phyloP scores from a whole-genome alignment of 2,888 invertebrate genomes.

The Operophtera brumata region DNA sequence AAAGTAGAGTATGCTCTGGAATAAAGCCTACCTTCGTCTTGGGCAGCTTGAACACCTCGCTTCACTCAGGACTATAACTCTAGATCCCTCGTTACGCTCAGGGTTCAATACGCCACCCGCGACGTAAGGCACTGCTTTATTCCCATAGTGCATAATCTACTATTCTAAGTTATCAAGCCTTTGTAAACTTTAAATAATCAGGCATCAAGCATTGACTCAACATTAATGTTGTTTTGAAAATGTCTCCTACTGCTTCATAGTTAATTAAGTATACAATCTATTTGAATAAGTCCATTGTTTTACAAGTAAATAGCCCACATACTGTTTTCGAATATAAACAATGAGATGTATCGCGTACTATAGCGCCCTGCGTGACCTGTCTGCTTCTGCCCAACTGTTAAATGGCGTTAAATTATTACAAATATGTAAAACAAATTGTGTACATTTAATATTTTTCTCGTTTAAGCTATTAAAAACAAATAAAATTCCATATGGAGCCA shows the following conservation, averaged over 20 bases:
- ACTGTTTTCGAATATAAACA: conserved; percentile 46
- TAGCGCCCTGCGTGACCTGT: conserved; percentile 50
- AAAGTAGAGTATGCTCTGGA: too few species aligned
- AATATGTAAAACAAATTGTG: conserved; percentile 53
- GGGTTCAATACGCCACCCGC: too few species aligned
- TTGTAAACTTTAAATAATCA: neutral
- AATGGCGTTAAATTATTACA: conserved; percentile 48
- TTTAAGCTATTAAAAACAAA: conserved; percentile 50
- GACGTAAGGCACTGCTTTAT: too few species aligned
- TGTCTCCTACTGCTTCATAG: conserved; percentile 15
- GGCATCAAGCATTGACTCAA: neutral
- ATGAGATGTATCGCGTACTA: conserved; percentile 40
- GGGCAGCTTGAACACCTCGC: too few species aligned
- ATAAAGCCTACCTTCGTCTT: too few species aligned
- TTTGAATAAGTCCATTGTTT: conserved; percentile 41
- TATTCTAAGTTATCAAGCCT: neutral
- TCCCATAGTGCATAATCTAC: too few species aligned
- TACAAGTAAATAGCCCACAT: conserved; percentile 46
- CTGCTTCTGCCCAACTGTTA: conserved; percentile 41
- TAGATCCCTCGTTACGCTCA: too few species aligned
- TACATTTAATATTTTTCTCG: conserved; percentile 49
- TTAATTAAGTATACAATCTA: conserved; percentile 22
- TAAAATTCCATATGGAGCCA: conserved; percentile 44
- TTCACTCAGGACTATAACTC: too few species aligned
- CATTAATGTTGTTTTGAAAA: conserved; percentile 5